phyloP scores from a whole-genome alignment of 2,797 vertebrate genomes.

The Centropyge bicolor region DNA sequence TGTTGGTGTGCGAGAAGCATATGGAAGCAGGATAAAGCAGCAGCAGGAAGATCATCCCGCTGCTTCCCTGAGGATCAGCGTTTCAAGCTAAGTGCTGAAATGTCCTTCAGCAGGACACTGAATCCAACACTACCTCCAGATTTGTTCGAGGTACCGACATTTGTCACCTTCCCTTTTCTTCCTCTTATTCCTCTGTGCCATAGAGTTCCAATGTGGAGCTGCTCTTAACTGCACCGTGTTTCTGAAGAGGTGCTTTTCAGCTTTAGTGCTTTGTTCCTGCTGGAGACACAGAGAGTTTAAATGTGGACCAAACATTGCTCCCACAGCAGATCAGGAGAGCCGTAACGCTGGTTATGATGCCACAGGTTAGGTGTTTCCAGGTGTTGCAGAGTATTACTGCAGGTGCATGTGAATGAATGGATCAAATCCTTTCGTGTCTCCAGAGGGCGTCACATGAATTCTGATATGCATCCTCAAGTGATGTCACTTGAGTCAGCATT shows the following conservation, averaged over 20 bases:
- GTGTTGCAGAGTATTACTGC: too few relatives aligned
- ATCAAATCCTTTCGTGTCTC: too few relatives aligned
- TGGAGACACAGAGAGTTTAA: not conserved
- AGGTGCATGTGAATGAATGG: too few relatives aligned
- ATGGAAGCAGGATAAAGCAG: slow-evolving; percentile 29
- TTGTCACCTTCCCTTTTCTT: not conserved
- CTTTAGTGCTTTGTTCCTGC: not conserved
- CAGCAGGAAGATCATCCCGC: not conserved
- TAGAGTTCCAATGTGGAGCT: not conserved
- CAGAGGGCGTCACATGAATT: too few relatives aligned
- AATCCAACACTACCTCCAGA: not conserved
- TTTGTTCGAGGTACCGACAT: not conserved
- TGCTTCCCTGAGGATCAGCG: slow-evolving; percentile 3
- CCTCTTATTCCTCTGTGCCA: not conserved
- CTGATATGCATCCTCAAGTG: not conserved
- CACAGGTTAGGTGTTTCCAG: too few relatives aligned
- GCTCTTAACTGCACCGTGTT: not conserved
- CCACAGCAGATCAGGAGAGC: not conserved
- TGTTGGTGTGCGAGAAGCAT: slow-evolving; percentile 4
- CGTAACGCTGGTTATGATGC: not conserved
- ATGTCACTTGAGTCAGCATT: not conserved
- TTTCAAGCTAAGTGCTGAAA: slow-evolving; percentile 20
- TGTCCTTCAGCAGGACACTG: slow-evolving; percentile 14
- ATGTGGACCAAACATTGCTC: not conserved
- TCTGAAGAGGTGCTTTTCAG: not conserved